A percentile compares a stretch with the other conserved stretches of the same genome.
Conservation (phyloP, 2,888 invertebrate genomes). For the Bhutanitis thaidina region DNA sequence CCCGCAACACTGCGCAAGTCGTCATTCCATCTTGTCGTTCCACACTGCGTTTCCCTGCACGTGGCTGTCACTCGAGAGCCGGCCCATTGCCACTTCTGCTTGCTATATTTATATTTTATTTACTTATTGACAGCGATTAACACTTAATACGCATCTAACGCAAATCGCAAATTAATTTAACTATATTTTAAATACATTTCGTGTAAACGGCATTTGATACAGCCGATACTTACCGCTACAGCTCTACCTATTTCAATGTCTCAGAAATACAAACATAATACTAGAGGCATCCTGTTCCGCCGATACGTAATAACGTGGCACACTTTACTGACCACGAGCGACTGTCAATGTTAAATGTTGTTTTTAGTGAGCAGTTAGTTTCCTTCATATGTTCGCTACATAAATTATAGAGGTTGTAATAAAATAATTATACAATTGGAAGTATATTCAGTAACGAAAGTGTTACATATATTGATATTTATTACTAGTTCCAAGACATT, state of each 20-base stretch:
- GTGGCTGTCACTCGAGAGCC: no score
- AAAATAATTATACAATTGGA: conserved; percentile 7
- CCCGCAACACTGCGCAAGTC: no score
- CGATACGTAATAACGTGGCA: conserved; percentile 21
- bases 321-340: conserved; percentile 7
- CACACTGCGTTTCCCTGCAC: no score
- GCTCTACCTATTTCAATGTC: conserved; percentile 37
- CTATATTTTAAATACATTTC: no score
- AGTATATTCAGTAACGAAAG: neutral
- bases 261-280: conserved; percentile 34
- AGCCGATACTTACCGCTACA: conserved; percentile 44
- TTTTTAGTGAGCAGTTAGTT: conserved; percentile 14
- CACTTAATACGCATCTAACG: no score
- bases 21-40: no score
- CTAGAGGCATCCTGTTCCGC: conserved; percentile 33
- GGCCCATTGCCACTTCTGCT: no score
- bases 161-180: no score
- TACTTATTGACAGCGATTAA: no score
- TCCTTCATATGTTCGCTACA: neutral
- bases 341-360: conserved; percentile 18
- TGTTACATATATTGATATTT: no score
- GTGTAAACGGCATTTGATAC: conserved; percentile 20
- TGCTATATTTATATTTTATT: no score
- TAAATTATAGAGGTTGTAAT: conserved; percentile 8
- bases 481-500: no score